A percentile compares a stretch with the other conserved stretches of the same genome.
phyloP scores from a whole-genome alignment of 2,888 invertebrate genomes.

The Frankliniella fusca region DNA sequence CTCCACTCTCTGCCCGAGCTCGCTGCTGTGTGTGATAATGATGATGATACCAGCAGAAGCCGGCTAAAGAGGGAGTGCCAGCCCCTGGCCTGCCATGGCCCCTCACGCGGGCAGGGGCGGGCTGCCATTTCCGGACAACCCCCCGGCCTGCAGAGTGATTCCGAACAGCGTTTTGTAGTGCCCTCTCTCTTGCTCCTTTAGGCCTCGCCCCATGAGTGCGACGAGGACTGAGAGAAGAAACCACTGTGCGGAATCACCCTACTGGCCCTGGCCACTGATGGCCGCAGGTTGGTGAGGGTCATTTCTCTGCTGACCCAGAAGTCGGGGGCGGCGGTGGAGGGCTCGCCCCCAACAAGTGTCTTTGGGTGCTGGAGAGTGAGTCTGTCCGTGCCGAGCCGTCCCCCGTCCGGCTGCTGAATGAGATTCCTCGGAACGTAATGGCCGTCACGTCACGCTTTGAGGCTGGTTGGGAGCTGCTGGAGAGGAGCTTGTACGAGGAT shows the following conservation, averaged over 20 bases:
- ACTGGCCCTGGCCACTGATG: not conserved
- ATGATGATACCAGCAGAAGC: conserved; percentile 9
- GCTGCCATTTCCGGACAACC: not conserved
- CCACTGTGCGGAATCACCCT: no score
- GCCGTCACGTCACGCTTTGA: not conserved
- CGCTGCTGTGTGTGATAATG: not conserved
- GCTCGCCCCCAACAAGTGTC: no score
- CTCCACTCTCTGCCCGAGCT: not conserved
- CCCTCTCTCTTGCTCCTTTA: no score
- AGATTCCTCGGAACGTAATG: not conserved
- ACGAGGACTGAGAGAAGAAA: no score
- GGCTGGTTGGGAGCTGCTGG: not conserved
- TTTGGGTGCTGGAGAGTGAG: no score
- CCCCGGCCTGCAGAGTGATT: no score
- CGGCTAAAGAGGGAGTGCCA: conserved; percentile 1
- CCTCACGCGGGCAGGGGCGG: not conserved
- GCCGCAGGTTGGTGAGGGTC: not conserved
- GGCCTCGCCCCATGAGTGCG: no score
- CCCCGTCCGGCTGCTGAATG: not conserved
- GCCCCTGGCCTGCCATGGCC: not conserved
- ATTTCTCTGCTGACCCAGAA: not conserved
- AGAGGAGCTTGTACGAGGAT: not conserved
- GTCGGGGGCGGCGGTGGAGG: not conserved
- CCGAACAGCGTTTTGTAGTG: no score
- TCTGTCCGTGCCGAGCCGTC: no score